Evolutionary conservation across 1,140 invertebrate species (phyloP).

Genomic region (Apis dorsata): DNA sequence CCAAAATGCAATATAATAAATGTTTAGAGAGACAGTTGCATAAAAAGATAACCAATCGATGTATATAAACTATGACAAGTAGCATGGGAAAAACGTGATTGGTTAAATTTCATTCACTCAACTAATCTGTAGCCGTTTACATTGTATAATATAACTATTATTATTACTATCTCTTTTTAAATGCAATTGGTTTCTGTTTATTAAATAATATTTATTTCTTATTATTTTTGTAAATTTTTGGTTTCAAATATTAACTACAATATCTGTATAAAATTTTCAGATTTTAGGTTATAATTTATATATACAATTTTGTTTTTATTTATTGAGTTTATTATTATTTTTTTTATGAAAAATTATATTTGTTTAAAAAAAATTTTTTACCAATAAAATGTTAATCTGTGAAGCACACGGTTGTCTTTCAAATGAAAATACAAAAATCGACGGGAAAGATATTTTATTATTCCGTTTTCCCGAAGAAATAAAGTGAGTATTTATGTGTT

Average conservation of each 20-base stretch:
- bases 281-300: conserved; percentile 30
- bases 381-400: conserved; percentile 52
- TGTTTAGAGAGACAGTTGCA: not conserved
- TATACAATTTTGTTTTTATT: not conserved
- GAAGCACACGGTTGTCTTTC: conserved; percentile 46
- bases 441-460: conserved; percentile 53
- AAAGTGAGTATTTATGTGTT: conserved; percentile 43
- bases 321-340: not conserved
- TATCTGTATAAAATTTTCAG: not conserved
- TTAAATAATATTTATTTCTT: not conserved
- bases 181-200: not conserved
- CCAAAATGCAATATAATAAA: not conserved
- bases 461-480: conserved; percentile 59
- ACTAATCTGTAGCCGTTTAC: not conserved
- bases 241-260: not conserved
- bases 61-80: not conserved
- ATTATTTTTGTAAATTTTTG: not conserved
- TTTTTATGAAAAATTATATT: conserved; percentile 1
- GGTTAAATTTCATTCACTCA: not conserved
- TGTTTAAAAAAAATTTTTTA: not conserved
- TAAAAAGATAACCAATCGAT: not conserved
- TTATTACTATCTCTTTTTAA: not conserved
- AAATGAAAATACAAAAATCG: conserved; percentile 48
- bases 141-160: not conserved
- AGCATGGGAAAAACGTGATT: not conserved